phyloP scores from a whole-genome alignment of 1,140 invertebrate species.

The Arctopsyche grandis region DNA sequence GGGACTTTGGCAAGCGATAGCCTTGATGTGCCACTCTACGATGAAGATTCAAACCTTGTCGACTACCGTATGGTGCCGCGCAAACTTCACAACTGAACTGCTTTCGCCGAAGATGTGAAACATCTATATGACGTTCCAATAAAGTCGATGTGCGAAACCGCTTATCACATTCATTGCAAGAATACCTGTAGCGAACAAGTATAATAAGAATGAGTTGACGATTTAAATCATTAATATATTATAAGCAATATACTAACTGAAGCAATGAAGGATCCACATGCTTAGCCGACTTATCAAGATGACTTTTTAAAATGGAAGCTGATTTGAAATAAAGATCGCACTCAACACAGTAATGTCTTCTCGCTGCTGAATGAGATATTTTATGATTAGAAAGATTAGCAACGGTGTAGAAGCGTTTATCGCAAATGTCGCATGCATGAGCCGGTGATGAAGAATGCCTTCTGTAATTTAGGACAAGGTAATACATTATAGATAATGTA shows the following conservation, averaged over 20 bases:
- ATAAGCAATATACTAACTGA: constrained; percentile 29
- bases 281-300: constrained; percentile 38
- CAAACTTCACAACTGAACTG: constrained; percentile 60
- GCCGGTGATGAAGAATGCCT: constrained; percentile 33
- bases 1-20: constrained; percentile 58
- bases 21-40: constrained; percentile 59
- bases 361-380: constrained; percentile 18
- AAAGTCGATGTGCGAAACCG: constrained; percentile 58
- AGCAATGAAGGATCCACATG: constrained; percentile 43
- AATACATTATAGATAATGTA: constrained; percentile 30
- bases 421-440: constrained; percentile 43
- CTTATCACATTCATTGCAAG: constrained; percentile 59
- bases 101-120: constrained; percentile 59
- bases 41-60: constrained; percentile 59
- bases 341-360: constrained; percentile 48
- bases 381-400: constrained; percentile 35
- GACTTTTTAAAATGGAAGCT: constrained; percentile 38
- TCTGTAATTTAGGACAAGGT: too few species aligned
- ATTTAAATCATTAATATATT: background rate
- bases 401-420: constrained; percentile 45
- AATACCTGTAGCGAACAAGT: constrained; percentile 56
- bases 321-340: constrained; percentile 51
- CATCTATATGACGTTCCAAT: constrained; percentile 58
- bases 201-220: background rate
- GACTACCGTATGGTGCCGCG: constrained; percentile 59